These are phyloP conservation scores for Hyperoplus lanceolatus DNA, from an alignment of 2,797 vertebrate species.

Conservation along the genomic window DNA sequence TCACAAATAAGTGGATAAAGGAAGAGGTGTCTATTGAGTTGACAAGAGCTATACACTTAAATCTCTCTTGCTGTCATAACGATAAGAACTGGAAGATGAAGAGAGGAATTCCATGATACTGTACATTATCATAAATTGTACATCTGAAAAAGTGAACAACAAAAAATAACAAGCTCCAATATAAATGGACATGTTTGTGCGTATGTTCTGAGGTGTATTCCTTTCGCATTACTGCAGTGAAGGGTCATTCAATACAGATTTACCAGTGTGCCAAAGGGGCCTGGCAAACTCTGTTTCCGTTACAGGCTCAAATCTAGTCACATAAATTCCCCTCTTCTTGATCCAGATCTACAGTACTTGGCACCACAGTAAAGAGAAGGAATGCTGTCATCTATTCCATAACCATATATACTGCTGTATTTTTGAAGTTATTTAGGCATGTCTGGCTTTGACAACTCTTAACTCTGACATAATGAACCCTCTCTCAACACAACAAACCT, in stretches of 20 bases:
- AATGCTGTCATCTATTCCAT: slow-evolving; percentile 55
- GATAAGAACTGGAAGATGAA: slow-evolving; percentile 37
- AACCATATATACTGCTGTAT: slow-evolving; percentile 46
- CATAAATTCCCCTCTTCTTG: slow-evolving; percentile 2
- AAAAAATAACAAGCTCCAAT: slow-evolving; percentile 32
- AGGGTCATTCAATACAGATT: slow-evolving; percentile 34
- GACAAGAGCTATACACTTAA: slow-evolving; percentile 45
- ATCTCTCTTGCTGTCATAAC: slow-evolving; percentile 35
- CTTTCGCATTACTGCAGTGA: slow-evolving; percentile 69
- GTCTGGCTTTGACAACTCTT: slow-evolving; percentile 49
- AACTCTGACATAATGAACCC: slow-evolving; percentile 37
- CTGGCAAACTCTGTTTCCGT: slow-evolving; percentile 19
- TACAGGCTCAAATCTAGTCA: slow-evolving; percentile 25
- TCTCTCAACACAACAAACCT: slow-evolving; percentile 58
- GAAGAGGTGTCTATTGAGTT: slow-evolving; percentile 22
- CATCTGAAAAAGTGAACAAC: slow-evolving; percentile 43
- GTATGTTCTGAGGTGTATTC: slow-evolving; percentile 61
- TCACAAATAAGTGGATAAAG: slow-evolving; percentile 32
- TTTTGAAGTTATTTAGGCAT: slow-evolving; percentile 49
- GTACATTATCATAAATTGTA: slow-evolving; percentile 48
- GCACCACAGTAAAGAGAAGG: slow-evolving; percentile 71
- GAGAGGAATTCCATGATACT: slow-evolving; percentile 46
- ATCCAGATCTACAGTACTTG: slow-evolving; percentile 51
- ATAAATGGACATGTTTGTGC: slow-evolving; percentile 39
- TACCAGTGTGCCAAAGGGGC: slow-evolving; percentile 31